Evolutionary conservation across 2,888 invertebrate genomes (phyloP).

Genomic region (Melanostoma mellinum): DNA sequence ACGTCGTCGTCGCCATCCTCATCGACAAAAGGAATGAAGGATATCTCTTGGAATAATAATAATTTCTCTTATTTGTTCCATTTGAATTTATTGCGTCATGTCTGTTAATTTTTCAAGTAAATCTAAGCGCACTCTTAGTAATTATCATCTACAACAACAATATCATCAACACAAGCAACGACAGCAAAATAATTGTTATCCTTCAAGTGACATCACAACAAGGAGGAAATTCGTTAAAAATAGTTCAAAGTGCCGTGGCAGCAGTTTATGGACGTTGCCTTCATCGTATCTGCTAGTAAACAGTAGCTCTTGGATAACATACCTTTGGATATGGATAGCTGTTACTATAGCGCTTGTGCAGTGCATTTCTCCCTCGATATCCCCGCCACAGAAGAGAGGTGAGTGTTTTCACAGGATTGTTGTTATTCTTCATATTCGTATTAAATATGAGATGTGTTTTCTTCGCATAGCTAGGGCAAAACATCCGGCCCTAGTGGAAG

Average conservation of each 20-base stretch:
- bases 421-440: neutral
- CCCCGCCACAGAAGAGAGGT: conserved; percentile 82
- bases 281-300: conserved; percentile 49
- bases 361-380: conserved; percentile 80
- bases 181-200: conserved; percentile 14
- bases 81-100: conserved; percentile 67
- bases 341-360: conserved; percentile 79
- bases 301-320: conserved; percentile 76
- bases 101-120: conserved; percentile 58
- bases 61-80: conserved; percentile 56
- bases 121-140: conserved; percentile 26
- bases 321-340: conserved; percentile 77
- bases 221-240: conserved; percentile 34
- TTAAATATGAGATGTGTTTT: neutral
- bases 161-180: neutral
- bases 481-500: neutral
- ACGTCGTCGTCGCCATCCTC: conserved; percentile 1
- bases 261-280: conserved; percentile 49
- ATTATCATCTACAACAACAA: conserved; percentile 25
- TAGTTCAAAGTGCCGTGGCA: conserved; percentile 46
- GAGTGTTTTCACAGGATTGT: conserved; percentile 58
- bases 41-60: conserved; percentile 47
- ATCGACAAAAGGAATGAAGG: conserved; percentile 57
- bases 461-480: neutral
- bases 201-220: conserved; percentile 17